Conservation (phyloP, 2,797 vertebrate species). For the Falco columbarius region DNA sequence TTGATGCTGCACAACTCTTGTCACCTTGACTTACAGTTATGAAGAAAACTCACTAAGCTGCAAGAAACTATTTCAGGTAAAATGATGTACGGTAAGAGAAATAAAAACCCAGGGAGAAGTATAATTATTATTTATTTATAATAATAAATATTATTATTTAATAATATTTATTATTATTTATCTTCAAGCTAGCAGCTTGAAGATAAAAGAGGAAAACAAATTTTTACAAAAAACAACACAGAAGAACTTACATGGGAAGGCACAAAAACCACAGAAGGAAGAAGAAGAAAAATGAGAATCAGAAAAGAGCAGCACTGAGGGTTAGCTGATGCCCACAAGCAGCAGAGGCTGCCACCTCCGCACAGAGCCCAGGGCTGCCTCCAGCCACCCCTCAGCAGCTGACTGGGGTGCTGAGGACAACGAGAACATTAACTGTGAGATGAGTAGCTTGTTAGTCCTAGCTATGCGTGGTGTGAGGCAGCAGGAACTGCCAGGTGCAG, state of each 20-base stretch:
- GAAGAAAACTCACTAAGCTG: not conserved
- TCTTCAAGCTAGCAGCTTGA: not conserved
- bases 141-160: too few species aligned
- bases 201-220: not conserved
- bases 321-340: not conserved
- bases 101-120: not conserved
- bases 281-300: too few species aligned
- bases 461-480: not conserved
- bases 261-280: not conserved
- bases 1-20: not conserved
- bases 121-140: not conserved
- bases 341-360: not conserved
- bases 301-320: not conserved
- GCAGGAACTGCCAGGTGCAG: not conserved
- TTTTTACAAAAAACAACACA: not conserved
- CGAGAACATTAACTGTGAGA: not conserved
- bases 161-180: too few species aligned
- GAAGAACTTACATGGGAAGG: not conserved
- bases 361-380: not conserved
- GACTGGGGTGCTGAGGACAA: not conserved
- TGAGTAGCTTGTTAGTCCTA: not conserved
- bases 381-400: not conserved
- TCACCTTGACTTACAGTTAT: not conserved
- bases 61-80: not conserved
- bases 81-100: not conserved